Evolutionary conservation across 2,113 vertebrate species (phyloP), one percentile per base, ranked within the genome.

Genomic region (Thymallus thymallus): DNA sequence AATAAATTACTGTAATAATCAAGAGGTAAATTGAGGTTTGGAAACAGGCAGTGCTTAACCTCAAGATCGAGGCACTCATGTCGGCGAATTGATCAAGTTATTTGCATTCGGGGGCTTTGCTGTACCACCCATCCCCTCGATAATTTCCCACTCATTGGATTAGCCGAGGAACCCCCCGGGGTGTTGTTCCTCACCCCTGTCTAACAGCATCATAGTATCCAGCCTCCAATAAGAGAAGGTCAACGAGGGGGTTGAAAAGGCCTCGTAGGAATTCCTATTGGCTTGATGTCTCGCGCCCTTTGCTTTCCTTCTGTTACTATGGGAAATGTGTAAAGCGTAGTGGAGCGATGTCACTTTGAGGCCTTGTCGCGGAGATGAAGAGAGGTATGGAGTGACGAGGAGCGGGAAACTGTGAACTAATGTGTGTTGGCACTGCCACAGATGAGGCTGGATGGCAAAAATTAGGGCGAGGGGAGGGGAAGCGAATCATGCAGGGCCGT

Each of bases 111-210:
- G 24, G 46, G 51, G 35, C 48, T 72, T 83, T 61, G 80, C 74
- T 72, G 51, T 76, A 75, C 73, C 76, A 70, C 61, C 66, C 62
- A 18, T 78, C 76, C 48, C 51, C 80, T 63, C 13, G 13, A 77
- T 79, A 80, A 86, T 87, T 83, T 80, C 70, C 77, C 80, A 84
- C 80, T 90, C 80, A 87, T 86, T 82, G 82, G 80, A 87, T 88
- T 84, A 41, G 20, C 6, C 3, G 3, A 41, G 65, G 9, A 67
- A n/a, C n/a, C 65, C 32, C 32, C 18, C 5, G 20, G 7, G 56
- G 6, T n/a, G 51, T 20, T 55, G 51, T 10, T 22, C 56, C n/a
- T 22, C 56, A n/a, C n/a, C n/a, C 18, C 56, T 22, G 6, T 22
- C 13, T 60, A 60, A 60, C 56, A 22, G 6, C 16, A 20, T 55